phyloP scores from a whole-genome alignment of 2,797 vertebrate species.

The Channallabes apus region DNA sequence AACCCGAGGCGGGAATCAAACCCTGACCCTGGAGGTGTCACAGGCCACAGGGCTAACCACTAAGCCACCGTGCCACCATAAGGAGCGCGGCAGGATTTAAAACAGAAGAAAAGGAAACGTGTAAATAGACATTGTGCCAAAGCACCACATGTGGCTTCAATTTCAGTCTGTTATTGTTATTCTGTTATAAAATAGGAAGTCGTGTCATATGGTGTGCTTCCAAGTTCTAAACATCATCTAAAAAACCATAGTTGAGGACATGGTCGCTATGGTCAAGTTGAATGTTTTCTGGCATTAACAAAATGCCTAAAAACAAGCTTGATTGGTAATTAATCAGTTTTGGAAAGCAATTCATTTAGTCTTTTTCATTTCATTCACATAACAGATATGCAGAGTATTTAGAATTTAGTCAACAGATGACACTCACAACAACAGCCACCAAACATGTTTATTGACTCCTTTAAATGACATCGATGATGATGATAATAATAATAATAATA shows the following conservation, averaged over 20 bases:
- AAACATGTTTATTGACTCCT: background rate
- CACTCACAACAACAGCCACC: background rate
- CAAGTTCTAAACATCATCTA: no score
- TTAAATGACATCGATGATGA: background rate
- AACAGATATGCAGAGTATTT: background rate
- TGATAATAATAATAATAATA: background rate
- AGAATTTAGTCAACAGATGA: background rate
- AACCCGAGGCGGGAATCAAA: no score
- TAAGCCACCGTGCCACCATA: no score
- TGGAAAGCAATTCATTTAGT: background rate
- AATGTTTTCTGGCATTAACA: background rate
- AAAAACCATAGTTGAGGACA: background rate
- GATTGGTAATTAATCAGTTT: background rate
- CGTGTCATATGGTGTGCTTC: background rate
- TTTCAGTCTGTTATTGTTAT: background rate
- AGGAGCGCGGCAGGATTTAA: background rate
- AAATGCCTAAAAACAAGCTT: background rate
- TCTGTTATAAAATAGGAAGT: background rate
- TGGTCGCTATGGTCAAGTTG: background rate
- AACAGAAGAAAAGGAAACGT: background rate
- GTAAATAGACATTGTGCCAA: slow-evolving; percentile 1
- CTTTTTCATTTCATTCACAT: background rate
- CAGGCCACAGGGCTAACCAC: no score
- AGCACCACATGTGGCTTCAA: background rate
- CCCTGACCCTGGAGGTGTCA: no score